Evolutionary conservation across 2,797 vertebrate genomes (phyloP), one percentile per base, ranked within the genome.

Genomic region (Lerista edwardsae): DNA sequence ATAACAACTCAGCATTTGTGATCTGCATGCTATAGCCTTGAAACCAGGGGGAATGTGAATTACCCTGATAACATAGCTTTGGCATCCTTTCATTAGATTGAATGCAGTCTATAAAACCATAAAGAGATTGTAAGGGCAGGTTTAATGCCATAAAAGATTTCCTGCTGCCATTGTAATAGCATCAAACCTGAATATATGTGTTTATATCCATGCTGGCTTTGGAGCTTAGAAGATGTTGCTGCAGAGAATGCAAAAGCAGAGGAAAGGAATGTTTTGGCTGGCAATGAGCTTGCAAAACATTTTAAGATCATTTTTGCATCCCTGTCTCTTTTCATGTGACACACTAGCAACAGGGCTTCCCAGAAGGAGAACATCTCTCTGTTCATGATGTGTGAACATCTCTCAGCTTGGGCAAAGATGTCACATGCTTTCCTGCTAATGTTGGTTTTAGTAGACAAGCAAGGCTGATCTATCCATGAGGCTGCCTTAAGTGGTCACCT

Each of bases 81-180:
- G 79, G 36, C 41, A 74, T 82, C 29, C 59, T 80, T 80, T 82
- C 0, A 0, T 91, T 88, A 89, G 11, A 0, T 1, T 55, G 67
- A 68, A 0, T 86, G 6, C 36, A 84, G 76, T 55, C 17, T 68
- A 65, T 80, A 76, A 91, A 88, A 76, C 31, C 34, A 84, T 84
- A 83, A 82, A 86, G 82, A 87, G 90, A 87, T 90, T 84, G 86
- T 44, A 65, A 87, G 85, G 84, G 64, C 84, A 79, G 62, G 65
- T 86, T 92, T 92, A 90, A 87, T 73, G 57, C 57, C 31, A 62
- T 57, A 51, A 86, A 91, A 85, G 84, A 83, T 92, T 93, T 83
- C 71, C 51, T 19, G 2, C 77, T 91, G 85, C 61, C 47, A 17
- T 79, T 79, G 64, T 80, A 90, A 86, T 68, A 79, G 41, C 64